These are phyloP conservation scores for Seriola dumerili DNA, from an alignment of 2,113 vertebrate species.

Conservation along the genomic window DNA sequence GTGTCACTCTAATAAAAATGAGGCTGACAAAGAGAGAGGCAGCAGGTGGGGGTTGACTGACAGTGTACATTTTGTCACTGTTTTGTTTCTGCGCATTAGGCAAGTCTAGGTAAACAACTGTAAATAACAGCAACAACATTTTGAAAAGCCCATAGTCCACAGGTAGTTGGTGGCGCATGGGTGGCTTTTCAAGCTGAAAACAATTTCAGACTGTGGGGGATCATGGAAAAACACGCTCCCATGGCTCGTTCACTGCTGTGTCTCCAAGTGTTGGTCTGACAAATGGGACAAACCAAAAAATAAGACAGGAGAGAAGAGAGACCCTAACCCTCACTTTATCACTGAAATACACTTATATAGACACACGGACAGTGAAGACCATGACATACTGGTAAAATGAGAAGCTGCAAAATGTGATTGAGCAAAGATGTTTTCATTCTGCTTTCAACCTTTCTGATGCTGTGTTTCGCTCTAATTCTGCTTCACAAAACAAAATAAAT, in stretches of 20 bases:
- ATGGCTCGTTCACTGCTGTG: not conserved
- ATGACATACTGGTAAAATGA: not conserved
- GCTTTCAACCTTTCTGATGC: not conserved
- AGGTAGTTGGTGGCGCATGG: constrained; percentile 22
- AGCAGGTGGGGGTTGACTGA: constrained; percentile 19
- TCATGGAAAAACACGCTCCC: constrained; percentile 10
- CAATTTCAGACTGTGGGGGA: constrained; percentile 41
- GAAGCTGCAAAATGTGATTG: constrained; percentile 2
- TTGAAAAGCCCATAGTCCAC: constrained; percentile 40
- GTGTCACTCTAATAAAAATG: not conserved
- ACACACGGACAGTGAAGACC: not conserved
- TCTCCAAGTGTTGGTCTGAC: constrained; percentile 33
- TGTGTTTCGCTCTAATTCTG: not conserved
- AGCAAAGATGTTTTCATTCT: not conserved
- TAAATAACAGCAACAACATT: constrained; percentile 56
- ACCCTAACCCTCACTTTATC: not conserved
- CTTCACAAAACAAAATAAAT: not conserved
- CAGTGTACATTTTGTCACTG: not conserved
- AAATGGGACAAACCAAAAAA: not conserved
- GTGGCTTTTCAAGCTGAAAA: constrained; percentile 45
- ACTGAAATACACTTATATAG: not conserved
- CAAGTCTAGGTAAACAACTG: constrained; percentile 25
- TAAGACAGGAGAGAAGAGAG: not conserved
- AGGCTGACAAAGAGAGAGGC: not conserved
- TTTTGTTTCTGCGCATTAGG: not conserved